These are phyloP conservation scores for Atrichornis clamosus DNA, from an alignment of 2,113 vertebrate genomes.

Conservation along the genomic window DNA sequence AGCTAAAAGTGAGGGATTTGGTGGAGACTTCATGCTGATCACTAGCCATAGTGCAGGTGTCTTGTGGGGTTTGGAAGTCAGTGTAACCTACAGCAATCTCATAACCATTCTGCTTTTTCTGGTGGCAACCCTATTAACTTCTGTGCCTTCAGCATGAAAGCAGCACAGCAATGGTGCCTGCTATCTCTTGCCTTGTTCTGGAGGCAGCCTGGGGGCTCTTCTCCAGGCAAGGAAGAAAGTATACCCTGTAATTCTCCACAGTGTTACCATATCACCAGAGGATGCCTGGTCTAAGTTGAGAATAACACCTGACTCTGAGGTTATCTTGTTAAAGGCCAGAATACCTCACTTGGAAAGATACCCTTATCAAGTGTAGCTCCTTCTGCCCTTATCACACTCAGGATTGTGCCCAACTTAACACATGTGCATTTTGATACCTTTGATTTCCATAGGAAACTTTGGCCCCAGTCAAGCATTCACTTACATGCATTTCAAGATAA, in stretches of 20 bases:
- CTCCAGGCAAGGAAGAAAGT: neutral
- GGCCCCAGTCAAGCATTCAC: neutral
- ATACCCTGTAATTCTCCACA: neutral
- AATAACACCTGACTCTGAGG: neutral
- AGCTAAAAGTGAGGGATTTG: neutral
- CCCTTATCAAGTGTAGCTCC: neutral
- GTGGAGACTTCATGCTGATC: neutral
- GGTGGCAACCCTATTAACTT: neutral
- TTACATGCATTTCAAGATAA: neutral
- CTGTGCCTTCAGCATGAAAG: neutral
- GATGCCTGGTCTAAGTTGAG: neutral
- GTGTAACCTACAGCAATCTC: neutral
- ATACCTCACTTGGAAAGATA: neutral
- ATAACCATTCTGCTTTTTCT: neutral
- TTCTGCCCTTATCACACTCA: neutral
- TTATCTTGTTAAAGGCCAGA: neutral
- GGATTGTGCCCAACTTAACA: neutral
- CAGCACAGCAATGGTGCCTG: rapidly evolving
- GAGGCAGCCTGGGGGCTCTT: neutral
- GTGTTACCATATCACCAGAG: neutral
- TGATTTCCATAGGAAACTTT: neutral
- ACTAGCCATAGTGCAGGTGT: neutral
- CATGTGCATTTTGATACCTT: neutral
- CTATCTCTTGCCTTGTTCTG: neutral
- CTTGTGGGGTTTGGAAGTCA: neutral